These are phyloP conservation scores for Melanerpes aurifrons DNA, from an alignment of 2,113 vertebrate genomes.

Conservation along the genomic window DNA sequence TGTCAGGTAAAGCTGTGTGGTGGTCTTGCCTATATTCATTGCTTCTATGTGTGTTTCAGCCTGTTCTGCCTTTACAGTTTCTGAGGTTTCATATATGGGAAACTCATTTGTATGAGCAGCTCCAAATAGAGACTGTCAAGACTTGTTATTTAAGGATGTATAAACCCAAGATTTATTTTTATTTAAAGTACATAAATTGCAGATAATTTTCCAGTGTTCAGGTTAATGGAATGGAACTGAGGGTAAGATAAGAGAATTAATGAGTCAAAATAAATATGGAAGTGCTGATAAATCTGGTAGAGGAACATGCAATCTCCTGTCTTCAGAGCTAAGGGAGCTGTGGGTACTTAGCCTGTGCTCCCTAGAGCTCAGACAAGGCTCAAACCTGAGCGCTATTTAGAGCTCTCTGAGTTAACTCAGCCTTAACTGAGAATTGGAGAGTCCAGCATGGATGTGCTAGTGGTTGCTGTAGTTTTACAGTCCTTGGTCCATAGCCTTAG, in stretches of 20 bases:
- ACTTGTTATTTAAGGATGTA: neutral
- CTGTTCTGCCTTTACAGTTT: neutral
- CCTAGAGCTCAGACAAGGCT: neutral
- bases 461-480: neutral
- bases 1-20: slow-evolving; percentile 82
- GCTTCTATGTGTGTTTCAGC: neutral
- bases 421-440: neutral
- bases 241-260: neutral
- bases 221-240: neutral
- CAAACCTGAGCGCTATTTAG: neutral
- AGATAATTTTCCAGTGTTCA: neutral
- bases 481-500: neutral
- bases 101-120: neutral
- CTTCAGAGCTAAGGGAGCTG: neutral
- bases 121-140: neutral
- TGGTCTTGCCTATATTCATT: neutral
- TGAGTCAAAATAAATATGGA: neutral
- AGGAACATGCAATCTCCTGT: neutral
- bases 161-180: neutral
- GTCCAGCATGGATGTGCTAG: accelerated
- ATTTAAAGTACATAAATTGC: neutral
- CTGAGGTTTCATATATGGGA: neutral
- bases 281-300: neutral
- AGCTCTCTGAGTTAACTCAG: neutral
- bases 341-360: neutral